Conservation (phyloP, 2,888 invertebrate species). For the Ectemnius cavifrons region DNA sequence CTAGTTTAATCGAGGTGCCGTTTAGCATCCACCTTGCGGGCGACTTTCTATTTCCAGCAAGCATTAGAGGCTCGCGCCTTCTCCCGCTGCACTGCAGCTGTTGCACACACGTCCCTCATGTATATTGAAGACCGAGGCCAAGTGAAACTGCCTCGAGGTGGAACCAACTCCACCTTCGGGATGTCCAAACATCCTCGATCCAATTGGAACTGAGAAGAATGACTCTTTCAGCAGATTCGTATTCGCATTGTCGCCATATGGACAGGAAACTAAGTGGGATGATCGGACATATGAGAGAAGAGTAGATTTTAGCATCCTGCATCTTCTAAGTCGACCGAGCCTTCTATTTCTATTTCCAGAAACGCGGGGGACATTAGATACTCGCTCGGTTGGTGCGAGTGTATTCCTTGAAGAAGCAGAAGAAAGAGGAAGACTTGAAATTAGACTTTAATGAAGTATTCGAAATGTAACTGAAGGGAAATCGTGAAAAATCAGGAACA, state of each 20-base stretch:
- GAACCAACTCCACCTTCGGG: no score
- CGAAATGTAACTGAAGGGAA: slow-evolving; percentile 9
- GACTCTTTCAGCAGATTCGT: no score
- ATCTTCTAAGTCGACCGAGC: slow-evolving; percentile 25
- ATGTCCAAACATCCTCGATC: no score
- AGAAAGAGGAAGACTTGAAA: background rate
- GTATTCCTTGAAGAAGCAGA: background rate
- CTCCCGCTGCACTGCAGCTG: slow-evolving; percentile 29
- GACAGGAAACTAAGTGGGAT: no score
- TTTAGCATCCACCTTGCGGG: slow-evolving; percentile 44
- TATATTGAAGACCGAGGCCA: slow-evolving; percentile 43
- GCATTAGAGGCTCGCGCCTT: slow-evolving; percentile 35
- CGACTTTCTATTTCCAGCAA: slow-evolving; percentile 55
- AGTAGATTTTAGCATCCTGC: slow-evolving; percentile 5
- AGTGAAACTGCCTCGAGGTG: slow-evolving; percentile 32
- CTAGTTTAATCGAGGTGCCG: background rate
- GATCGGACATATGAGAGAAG: no score
- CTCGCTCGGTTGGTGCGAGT: slow-evolving; percentile 35
- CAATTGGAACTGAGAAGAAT: no score
- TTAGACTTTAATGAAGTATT: background rate
- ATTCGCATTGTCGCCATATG: no score
- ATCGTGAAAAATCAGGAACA: slow-evolving; percentile 26
- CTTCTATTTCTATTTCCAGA: slow-evolving; percentile 66
- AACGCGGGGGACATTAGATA: slow-evolving; percentile 59
- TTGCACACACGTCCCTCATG: slow-evolving; percentile 40